Conservation (phyloP, 1,140 invertebrate genomes). For the Vollenhovia emeryi region DNA sequence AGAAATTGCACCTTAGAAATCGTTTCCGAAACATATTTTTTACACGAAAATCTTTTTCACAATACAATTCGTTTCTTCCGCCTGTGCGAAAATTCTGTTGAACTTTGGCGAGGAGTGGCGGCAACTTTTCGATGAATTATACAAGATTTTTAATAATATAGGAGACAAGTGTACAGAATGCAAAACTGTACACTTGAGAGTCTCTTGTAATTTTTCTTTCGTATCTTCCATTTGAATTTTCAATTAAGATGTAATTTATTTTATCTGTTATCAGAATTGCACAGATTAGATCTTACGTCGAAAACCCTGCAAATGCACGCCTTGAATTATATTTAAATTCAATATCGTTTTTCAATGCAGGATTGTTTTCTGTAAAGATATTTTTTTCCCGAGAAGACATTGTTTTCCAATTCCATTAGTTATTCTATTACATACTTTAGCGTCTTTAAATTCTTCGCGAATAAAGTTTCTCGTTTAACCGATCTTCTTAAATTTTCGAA, state of each 20-base stretch:
- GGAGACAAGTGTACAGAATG: not conserved
- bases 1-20: constrained; percentile 9
- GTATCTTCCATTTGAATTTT: no score
- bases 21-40: not conserved
- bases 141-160: not conserved
- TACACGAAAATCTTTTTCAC: constrained; percentile 11
- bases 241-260: no score
- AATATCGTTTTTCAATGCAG: not conserved
- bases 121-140: constrained; percentile 1
- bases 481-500: not conserved
- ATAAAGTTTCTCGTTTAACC: not conserved
- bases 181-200: not conserved
- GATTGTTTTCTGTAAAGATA: not conserved
- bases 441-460: not conserved
- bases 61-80: not conserved
- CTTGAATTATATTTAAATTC: no score
- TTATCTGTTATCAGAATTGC: no score
- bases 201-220: no score
- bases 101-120: not conserved
- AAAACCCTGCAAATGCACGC: no score
- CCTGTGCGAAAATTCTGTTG: not conserved
- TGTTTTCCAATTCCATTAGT: not conserved
- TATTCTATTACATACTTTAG: no score
- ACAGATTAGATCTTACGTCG: no score
- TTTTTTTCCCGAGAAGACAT: not conserved